A percentile compares a stretch with the other conserved stretches of the same genome.
Conservation (phyloP, 1,140 invertebrate species). For the Rhopalosiphum padi region DNA sequence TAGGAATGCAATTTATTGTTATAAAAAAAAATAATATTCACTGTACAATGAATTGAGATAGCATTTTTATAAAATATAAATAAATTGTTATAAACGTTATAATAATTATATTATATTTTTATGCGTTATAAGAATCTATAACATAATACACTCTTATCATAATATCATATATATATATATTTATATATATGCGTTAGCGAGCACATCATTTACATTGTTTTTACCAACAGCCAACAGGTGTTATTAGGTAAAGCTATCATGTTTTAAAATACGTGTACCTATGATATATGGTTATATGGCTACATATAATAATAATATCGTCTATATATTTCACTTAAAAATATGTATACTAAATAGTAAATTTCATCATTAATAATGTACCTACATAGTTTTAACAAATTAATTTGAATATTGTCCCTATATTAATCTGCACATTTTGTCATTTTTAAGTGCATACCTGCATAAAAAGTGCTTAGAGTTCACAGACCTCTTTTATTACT, state of each 20-base stretch:
- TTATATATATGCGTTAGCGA: not conserved
- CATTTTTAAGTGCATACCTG: not conserved
- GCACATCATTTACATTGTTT: not conserved
- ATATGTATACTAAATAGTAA: not conserved
- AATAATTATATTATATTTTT: not conserved
- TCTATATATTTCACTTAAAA: not conserved
- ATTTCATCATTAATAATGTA: not conserved
- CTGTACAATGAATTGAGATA: not conserved
- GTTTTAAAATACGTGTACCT: not conserved
- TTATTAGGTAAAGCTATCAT: not conserved
- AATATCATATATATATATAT: too few relatives aligned
- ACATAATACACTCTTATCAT: not conserved
- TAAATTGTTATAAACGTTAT: not conserved
- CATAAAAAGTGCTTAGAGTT: not conserved
- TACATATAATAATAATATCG: not conserved
- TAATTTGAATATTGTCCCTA: not conserved
- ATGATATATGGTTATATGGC: too few relatives aligned
- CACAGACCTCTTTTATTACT: not conserved
- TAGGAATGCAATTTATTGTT: conserved; percentile 1
- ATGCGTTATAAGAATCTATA: not conserved
- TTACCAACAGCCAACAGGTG: not conserved
- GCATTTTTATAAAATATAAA: not conserved
- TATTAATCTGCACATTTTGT: not conserved
- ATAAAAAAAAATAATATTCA: conserved; percentile 4
- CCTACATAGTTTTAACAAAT: not conserved